These are phyloP conservation scores for Trogon surrucura DNA, from an alignment of 2,113 vertebrate species.

Conservation along the genomic window DNA sequence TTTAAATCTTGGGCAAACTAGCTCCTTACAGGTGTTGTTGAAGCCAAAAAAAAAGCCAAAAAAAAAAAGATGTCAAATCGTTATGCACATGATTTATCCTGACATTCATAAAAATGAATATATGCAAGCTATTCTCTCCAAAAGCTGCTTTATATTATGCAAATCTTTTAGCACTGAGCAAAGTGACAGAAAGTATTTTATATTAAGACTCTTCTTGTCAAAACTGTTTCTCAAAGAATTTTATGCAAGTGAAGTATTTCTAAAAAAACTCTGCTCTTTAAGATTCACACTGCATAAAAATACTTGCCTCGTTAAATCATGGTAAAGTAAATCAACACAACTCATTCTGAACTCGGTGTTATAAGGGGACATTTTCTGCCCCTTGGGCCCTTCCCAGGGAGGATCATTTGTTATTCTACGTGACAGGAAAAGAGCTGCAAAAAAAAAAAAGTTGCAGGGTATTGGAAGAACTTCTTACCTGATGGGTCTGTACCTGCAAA, in stretches of 20 bases:
- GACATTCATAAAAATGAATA: slow-evolving; percentile 58
- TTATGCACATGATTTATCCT: slow-evolving; percentile 40
- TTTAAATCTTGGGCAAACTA: neutral
- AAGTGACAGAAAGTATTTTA: slow-evolving; percentile 65
- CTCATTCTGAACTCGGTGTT: neutral
- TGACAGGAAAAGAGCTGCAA: neutral
- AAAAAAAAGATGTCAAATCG: slow-evolving; percentile 11
- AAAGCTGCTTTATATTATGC: slow-evolving; percentile 55
- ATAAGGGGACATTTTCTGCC: neutral
- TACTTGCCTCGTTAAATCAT: slow-evolving; percentile 17
- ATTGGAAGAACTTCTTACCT: slow-evolving; percentile 34
- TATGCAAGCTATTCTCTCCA: slow-evolving; percentile 59
- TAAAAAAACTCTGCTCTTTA: slow-evolving; percentile 7
- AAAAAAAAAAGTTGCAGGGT: neutral
- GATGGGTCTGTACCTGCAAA: slow-evolving; percentile 39
- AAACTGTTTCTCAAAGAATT: slow-evolving; percentile 49
- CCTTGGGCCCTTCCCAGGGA: neutral
- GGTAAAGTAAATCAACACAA: neutral
- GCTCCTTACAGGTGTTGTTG: neutral
- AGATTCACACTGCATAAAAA: slow-evolving; percentile 49
- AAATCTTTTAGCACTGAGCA: slow-evolving; percentile 53
- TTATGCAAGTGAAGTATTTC: slow-evolving; percentile 27
- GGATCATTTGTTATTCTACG: neutral
- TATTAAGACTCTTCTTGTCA: slow-evolving; percentile 61
- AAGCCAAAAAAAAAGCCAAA: neutral